A percentile compares a stretch with the other conserved stretches of the same genome.
Conservation (phyloP, 1,140 invertebrate genomes). For the Phymastichus coffea region DNA sequence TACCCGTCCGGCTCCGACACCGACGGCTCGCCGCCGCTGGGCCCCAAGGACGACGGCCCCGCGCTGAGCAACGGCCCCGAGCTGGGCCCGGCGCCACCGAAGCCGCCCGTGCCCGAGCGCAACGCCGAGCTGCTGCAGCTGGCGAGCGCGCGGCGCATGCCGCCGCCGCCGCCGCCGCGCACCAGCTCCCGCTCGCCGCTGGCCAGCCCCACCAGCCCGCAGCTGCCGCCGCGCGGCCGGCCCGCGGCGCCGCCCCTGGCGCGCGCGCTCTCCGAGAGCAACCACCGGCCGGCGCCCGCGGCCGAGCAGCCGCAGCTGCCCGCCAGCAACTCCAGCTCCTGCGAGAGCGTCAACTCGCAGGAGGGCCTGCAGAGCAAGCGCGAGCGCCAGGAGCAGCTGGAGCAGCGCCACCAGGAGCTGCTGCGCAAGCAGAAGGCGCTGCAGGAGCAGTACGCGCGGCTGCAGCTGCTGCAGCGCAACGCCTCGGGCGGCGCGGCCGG, state of each 20-base stretch:
- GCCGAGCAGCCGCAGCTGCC: conserved; percentile 63
- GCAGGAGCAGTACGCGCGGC: conserved; percentile 83
- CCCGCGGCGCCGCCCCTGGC: conserved; percentile 46
- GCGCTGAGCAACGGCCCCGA: no score
- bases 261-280: no score
- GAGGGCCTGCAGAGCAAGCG: conserved; percentile 61
- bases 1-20: conserved; percentile 75
- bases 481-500: conserved; percentile 62
- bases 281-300: conserved; percentile 55
- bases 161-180: conserved; percentile 82
- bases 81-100: conserved; percentile 43
- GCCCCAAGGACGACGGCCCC: conserved; percentile 36
- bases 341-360: conserved; percentile 77
- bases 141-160: conserved; percentile 69
- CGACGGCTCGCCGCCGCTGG: conserved; percentile 67
- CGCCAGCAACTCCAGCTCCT: conserved; percentile 68
- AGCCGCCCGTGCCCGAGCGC: conserved; percentile 68
- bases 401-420: conserved; percentile 82
- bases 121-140: conserved; percentile 69
- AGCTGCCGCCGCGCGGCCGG: conserved; percentile 59
- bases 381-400: conserved; percentile 73
- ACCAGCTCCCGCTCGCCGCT: conserved; percentile 79
- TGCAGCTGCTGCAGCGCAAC: conserved; percentile 81
- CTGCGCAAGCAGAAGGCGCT: conserved; percentile 81
- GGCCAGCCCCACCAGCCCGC: conserved; percentile 73